Conservation (phyloP, 2,113 vertebrate genomes). For the Chunga burmeisteri region DNA sequence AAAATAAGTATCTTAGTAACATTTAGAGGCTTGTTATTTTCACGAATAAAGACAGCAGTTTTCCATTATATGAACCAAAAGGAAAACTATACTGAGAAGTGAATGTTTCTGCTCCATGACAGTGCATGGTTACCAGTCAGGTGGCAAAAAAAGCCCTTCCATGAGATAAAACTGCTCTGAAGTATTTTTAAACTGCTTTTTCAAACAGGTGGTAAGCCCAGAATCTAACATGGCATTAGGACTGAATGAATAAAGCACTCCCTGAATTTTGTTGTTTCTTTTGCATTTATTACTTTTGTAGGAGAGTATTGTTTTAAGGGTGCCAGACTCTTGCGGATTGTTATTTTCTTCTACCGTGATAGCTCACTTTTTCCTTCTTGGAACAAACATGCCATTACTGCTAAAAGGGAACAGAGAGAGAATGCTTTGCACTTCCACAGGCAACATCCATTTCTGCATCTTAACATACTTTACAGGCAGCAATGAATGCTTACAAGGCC, state of each 20-base stretch:
- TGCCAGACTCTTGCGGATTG: background rate
- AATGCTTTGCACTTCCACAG: too few relatives aligned
- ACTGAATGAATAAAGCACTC: accelerated
- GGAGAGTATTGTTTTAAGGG: too few relatives aligned
- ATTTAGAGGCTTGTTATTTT: background rate
- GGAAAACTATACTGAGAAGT: background rate
- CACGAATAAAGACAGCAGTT: background rate
- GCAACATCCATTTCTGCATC: background rate
- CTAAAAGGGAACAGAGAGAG: background rate
- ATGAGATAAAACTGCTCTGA: accelerated
- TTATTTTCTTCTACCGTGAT: background rate
- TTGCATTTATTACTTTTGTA: background rate
- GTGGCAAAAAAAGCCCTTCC: background rate
- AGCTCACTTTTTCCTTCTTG: background rate
- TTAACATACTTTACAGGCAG: background rate
- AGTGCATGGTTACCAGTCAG: too few relatives aligned
- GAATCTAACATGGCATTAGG: accelerated
- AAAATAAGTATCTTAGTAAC: background rate
- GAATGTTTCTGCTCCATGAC: background rate
- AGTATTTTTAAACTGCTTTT: background rate
- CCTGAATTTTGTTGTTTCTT: background rate
- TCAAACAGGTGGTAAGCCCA: background rate
- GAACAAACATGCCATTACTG: background rate
- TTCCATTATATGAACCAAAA: background rate
- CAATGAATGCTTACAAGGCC: background rate